Evolutionary conservation across 2,888 invertebrate genomes (phyloP).

Genomic region (Alloscopus bannaensis): DNA sequence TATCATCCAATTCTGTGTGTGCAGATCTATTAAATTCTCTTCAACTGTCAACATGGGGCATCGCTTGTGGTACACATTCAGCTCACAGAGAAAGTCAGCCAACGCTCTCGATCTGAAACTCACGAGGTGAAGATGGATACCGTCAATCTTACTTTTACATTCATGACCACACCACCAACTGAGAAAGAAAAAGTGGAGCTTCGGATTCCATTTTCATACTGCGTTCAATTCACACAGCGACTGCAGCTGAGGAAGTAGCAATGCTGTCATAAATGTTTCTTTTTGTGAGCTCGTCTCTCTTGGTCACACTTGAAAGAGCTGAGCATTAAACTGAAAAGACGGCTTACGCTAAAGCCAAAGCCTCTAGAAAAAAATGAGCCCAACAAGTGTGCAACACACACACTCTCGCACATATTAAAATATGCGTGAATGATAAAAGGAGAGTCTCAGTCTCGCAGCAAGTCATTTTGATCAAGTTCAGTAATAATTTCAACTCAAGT

Average conservation of each 20-base stretch:
- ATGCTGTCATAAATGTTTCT: background rate
- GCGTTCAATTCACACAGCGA: too few species aligned
- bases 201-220: too few species aligned
- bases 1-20: constrained; percentile 9
- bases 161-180: constrained; percentile 53
- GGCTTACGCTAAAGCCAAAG: too few species aligned
- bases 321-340: too few species aligned
- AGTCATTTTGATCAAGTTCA: constrained; percentile 48
- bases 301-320: background rate
- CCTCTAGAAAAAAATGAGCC: too few species aligned
- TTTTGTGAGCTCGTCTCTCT: background rate
- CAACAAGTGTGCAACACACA: constrained; percentile 18
- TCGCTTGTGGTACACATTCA: constrained; percentile 4
- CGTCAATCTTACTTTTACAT: constrained; percentile 20
- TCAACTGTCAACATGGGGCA: constrained; percentile 31
- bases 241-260: background rate
- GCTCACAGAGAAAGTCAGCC: background rate
- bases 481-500: constrained; percentile 44
- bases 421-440: background rate
- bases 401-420: background rate
- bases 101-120: background rate
- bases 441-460: constrained; percentile 4
- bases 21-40: constrained; percentile 33
- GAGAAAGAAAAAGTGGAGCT: constrained; percentile 36
- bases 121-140: background rate